Percentiles rank a stretch among this genome's conserved stretches.
Conservation (phyloP, 2,888 invertebrate genomes). For the Heliothis peltigera region DNA sequence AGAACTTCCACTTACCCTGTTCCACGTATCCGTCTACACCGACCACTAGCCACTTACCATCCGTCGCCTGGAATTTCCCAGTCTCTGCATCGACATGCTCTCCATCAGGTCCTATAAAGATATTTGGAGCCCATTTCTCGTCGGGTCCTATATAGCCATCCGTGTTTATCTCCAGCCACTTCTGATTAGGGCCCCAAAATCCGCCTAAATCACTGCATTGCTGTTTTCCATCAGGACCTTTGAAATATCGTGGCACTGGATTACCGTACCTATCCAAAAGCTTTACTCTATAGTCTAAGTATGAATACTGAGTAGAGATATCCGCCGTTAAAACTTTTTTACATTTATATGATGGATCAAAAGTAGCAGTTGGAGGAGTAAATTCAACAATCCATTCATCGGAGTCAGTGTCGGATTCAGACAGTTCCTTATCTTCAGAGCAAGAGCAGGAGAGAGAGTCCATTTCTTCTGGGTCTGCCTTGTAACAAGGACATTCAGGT, state of each 20-base stretch:
- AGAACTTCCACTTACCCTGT: constrained; percentile 78
- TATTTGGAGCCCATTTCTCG: constrained; percentile 80
- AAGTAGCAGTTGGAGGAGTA: constrained; percentile 83
- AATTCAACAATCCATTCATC: constrained; percentile 87
- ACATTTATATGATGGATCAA: constrained; percentile 74
- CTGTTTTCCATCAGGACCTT: constrained; percentile 82
- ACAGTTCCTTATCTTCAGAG: constrained; percentile 74
- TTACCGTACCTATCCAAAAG: constrained; percentile 80
- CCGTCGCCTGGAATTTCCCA: constrained; percentile 79
- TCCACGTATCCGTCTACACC: constrained; percentile 85
- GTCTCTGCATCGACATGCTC: constrained; percentile 77
- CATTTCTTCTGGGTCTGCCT: constrained; percentile 70
- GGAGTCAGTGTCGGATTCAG: constrained; percentile 80
- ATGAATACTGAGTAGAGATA: constrained; percentile 77
- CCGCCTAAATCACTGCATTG: constrained; percentile 86
- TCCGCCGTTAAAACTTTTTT: constrained; percentile 75
- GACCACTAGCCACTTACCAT: constrained; percentile 77
- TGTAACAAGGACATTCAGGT: constrained; percentile 80
- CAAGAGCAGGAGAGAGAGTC: constrained; percentile 82
- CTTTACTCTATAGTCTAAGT: constrained; percentile 83
- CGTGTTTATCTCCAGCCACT: constrained; percentile 83
- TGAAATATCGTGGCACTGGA: constrained; percentile 82
- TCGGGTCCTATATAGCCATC: constrained; percentile 84
- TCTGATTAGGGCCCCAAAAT: constrained; percentile 81
- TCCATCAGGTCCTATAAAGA: constrained; percentile 79